Percentiles rank a stretch among this genome's conserved stretches.
Conservation (phyloP, 1,140 invertebrate species). For the Ostrea edulis region DNA sequence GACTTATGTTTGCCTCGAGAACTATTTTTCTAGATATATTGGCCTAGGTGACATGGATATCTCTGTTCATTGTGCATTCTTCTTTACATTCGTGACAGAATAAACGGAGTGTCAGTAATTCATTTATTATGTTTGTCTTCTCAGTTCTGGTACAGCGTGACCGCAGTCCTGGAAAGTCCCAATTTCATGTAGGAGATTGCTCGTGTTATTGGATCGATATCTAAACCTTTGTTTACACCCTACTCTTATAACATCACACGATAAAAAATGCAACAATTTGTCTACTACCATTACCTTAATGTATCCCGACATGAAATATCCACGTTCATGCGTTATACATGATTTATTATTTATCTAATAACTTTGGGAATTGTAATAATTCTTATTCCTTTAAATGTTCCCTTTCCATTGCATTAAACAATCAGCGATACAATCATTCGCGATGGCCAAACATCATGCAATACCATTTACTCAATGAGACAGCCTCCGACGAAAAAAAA, state of each 20-base stretch:
- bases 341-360: slow-evolving; percentile 2
- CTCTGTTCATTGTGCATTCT: too few relatives aligned
- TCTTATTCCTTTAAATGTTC: neutral
- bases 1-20: too few relatives aligned
- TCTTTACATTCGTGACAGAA: too few relatives aligned
- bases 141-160: too few relatives aligned
- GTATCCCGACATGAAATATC: neutral
- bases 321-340: neutral
- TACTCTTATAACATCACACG: neutral
- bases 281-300: neutral
- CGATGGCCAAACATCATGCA: slow-evolving; percentile 24
- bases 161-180: too few relatives aligned
- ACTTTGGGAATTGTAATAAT: neutral
- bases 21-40: too few relatives aligned
- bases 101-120: too few relatives aligned
- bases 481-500: neutral
- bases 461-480: slow-evolving; percentile 4
- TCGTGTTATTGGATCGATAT: neutral
- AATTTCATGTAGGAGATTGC: too few relatives aligned
- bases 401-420: neutral
- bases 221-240: slow-evolving; percentile 8
- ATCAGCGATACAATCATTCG: neutral
- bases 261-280: neutral
- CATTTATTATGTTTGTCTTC: too few relatives aligned
- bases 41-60: too few relatives aligned